Conservation (phyloP, 1,140 invertebrate species). For the Belonocnema kinseyi region DNA sequence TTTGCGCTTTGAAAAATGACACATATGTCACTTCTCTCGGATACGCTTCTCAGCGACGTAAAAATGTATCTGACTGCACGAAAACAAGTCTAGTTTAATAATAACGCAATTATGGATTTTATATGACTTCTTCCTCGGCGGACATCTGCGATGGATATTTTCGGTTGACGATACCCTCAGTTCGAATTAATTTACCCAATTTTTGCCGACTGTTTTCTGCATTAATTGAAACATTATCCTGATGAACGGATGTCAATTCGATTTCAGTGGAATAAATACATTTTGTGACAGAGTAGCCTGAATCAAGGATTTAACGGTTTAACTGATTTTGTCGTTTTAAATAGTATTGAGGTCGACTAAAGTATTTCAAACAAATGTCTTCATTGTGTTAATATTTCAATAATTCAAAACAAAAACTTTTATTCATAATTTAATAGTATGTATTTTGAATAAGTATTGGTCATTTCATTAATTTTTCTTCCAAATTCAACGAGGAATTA, state of each 20-base stretch:
- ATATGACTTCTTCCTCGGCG: background rate
- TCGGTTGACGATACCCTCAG: background rate
- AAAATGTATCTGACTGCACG: background rate
- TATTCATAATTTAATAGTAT: too few relatives aligned
- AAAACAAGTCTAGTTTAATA: constrained; percentile 2
- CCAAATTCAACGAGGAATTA: background rate
- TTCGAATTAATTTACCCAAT: background rate
- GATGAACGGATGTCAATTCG: constrained; percentile 9
- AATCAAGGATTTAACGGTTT: background rate
- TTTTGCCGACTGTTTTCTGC: background rate
- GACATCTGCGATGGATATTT: constrained; percentile 11
- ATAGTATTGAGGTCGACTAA: background rate
- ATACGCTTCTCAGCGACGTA: background rate
- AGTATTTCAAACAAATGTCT: too few relatives aligned
- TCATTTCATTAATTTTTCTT: background rate
- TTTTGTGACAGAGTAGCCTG: background rate
- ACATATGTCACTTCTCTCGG: background rate
- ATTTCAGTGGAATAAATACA: background rate
- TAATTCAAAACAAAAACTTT: too few relatives aligned
- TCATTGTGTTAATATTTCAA: too few relatives aligned
- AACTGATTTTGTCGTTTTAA: constrained; percentile 1
- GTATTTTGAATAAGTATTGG: too few relatives aligned
- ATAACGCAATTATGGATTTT: constrained; percentile 14
- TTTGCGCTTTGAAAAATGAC: background rate
- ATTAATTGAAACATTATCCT: constrained; percentile 7